Base-by-base conservation (phyloP, 2,113 vertebrate species). In the Nettapus auritus region DNA sequence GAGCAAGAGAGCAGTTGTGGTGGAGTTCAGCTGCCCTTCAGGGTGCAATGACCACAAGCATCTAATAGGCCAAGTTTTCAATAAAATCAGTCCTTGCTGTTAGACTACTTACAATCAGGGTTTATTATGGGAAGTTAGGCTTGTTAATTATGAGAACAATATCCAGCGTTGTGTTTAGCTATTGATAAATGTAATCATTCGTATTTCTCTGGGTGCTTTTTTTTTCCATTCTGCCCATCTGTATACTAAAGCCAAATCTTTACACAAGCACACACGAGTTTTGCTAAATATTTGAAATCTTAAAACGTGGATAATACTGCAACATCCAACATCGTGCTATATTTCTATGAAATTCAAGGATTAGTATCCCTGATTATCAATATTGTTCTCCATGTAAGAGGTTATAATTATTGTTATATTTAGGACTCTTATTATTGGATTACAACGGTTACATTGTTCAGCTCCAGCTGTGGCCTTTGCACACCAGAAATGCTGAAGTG, bases 321-420 rank as follows among this genome's bases (percentile, higher is more conserved):
- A 80, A 67, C 40, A 85, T 82, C 28, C 55, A 63, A 20, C 10
- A 40, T 38, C 0, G 0, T 87, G 59, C 28, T 71, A 52, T 59
- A 56, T 66, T 96, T 89, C 75, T 89, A 52, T n/a, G 38, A 85
- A 94, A 93, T 67, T 76, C 70, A 68, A 81, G 78, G 59, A 86
- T 80, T 76, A 80, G 63, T 80, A 83, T 55, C 55, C 67, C 75
- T 96, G 92, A 97, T 96, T 94, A 91, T 93, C 79, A 94, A 95
- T 93, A 92, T 94, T 96, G 92, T 95, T 94, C 92, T 92, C 86
- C 31, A 12, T 31, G 46, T 73, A 94, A 77, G 23, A 57, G 59
- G 50, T 89, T 94, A 31, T 95, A 95, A 96, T 96, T 92, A 94
- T 82, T 92, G 84, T 91, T 94, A 89, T 95, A 95, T 96, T 93